Evolutionary conservation across 2,113 vertebrate species (phyloP).

Genomic region (Forbesichthys papilliferus): DNA sequence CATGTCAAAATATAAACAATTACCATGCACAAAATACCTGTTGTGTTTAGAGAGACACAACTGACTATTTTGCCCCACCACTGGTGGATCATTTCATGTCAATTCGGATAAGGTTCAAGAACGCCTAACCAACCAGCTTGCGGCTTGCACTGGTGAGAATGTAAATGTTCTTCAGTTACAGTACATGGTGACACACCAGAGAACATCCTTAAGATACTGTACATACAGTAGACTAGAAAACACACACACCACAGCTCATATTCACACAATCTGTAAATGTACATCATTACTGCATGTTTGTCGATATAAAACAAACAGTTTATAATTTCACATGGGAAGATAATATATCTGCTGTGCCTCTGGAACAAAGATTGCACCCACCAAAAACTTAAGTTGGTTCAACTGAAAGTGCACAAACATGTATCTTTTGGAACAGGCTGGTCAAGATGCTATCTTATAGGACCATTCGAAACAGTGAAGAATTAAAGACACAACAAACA

Average conservation of each 20-base stretch:
- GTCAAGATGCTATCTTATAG: neutral
- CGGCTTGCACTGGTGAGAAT: no score
- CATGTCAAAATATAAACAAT: slow-evolving; percentile 17
- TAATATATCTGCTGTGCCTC: neutral
- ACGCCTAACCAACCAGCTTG: neutral
- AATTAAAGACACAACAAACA: neutral
- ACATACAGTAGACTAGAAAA: slow-evolving; percentile 20
- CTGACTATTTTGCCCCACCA: neutral
- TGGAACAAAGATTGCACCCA: neutral
- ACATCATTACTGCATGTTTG: slow-evolving; percentile 1
- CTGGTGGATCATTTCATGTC: slow-evolving; percentile 6
- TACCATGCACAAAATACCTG: slow-evolving; percentile 8
- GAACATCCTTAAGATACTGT: slow-evolving; percentile 20
- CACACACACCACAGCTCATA: neutral
- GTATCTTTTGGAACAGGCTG: slow-evolving; percentile 8
- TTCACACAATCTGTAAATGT: neutral
- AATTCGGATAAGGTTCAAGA: slow-evolving; percentile 10
- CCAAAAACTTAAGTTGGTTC: slow-evolving; percentile 8
- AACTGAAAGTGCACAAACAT: slow-evolving; percentile 32
- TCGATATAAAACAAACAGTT: neutral
- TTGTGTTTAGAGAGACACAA: slow-evolving; percentile 1
- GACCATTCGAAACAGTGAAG: neutral
- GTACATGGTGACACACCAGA: slow-evolving; percentile 25
- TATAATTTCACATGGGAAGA: neutral
- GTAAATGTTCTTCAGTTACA: slow-evolving; percentile 1